Conservation (phyloP, 2,113 vertebrate species). For the Mormyrus iriodes region DNA sequence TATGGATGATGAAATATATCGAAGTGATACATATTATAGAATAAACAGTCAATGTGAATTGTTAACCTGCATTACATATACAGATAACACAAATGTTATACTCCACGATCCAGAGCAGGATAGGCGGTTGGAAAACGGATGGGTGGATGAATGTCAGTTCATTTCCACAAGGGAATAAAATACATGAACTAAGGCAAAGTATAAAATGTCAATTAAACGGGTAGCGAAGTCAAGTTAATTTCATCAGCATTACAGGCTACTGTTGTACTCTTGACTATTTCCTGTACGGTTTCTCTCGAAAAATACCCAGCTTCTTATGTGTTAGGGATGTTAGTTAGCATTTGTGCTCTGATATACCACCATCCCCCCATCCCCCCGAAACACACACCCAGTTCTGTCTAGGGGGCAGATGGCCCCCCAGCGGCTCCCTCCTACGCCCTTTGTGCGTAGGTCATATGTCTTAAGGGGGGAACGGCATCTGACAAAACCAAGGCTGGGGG, state of each 20-base stretch:
- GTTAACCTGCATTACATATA: background rate
- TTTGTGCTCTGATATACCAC: background rate
- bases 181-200: background rate
- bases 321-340: background rate
- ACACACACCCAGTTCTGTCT: background rate
- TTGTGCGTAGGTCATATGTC: conserved; percentile 11
- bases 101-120: background rate
- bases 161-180: background rate
- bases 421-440: conserved; percentile 5
- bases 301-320: background rate
- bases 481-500: background rate
- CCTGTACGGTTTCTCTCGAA: background rate
- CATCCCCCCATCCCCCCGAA: background rate
- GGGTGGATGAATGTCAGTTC: background rate
- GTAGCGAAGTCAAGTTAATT: background rate
- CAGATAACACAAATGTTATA: background rate
- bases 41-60: background rate
- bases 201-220: background rate
- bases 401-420: conserved; percentile 19
- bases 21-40: background rate
- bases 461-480: background rate
- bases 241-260: background rate
- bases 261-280: background rate
- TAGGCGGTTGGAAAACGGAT: background rate
- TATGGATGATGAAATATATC: background rate